Percentiles rank a stretch among this genome's conserved stretches.
Evolutionary conservation across 2,888 invertebrate species (phyloP).

Genomic region (Aphodius sticticus): DNA sequence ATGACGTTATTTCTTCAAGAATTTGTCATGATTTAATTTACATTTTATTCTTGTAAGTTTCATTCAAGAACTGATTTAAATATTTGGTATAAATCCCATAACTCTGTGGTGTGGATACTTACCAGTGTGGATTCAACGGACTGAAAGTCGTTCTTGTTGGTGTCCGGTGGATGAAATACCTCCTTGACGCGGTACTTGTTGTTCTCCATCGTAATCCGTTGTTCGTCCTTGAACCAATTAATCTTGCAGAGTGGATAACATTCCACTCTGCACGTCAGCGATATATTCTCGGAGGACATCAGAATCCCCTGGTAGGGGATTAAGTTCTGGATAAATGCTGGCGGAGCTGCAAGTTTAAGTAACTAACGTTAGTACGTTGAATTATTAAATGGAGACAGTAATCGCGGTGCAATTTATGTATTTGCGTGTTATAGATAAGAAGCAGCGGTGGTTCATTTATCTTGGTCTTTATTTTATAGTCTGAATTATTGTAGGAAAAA

Average conservation of each 20-base stretch:
- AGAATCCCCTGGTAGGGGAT: conserved; percentile 82
- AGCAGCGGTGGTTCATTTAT: not conserved
- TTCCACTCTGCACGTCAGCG: conserved; percentile 86
- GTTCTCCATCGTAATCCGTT: conserved; percentile 67
- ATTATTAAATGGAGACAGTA: conserved; percentile 10
- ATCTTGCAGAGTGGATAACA: conserved; percentile 88
- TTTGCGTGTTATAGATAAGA: conserved; percentile 4
- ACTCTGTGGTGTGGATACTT: conserved; percentile 50
- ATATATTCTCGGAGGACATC: conserved; percentile 73
- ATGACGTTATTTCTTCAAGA: too few species aligned
- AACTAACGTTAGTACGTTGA: conserved; percentile 46
- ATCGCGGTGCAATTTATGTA: not conserved
- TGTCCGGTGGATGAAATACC: conserved; percentile 74
- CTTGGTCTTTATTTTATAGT: not conserved
- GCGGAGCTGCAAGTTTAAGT: conserved; percentile 71
- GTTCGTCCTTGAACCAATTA: conserved; percentile 83
- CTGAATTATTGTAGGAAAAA: too few species aligned
- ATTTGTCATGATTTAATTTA: too few species aligned
- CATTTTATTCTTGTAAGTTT: too few species aligned
- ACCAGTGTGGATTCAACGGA: conserved; percentile 87
- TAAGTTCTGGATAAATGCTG: conserved; percentile 85
- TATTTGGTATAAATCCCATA: too few species aligned
- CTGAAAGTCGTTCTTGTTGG: conserved; percentile 85
- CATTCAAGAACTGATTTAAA: too few species aligned
- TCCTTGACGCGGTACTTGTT: conserved; percentile 75